Evolutionary conservation across 2,113 vertebrate genomes (phyloP), one percentile per base, ranked within the genome.

Genomic region (Rhinopomastus cyanomelas): DNA sequence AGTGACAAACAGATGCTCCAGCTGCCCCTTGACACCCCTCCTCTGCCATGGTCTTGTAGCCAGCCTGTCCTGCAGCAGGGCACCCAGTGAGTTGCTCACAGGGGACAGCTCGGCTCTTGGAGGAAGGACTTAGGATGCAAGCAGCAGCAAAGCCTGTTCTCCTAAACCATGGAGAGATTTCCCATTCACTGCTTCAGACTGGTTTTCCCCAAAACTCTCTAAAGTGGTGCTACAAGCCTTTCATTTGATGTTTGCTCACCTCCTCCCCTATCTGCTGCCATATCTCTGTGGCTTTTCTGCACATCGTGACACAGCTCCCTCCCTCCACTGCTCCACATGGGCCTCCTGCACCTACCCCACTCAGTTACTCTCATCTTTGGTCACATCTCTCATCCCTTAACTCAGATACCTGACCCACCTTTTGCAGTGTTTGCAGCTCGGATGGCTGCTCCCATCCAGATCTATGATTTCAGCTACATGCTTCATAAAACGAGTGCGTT

Each of bases 171-270:
- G 55, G 59, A 75, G 81, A 94, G 71, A 86, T 88, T 92, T 94
- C 66, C 25, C 49, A 26, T 30, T 51, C 87, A 12, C 46, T 66
- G 2, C 23, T 66, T 85, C 51, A 66, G 74, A 32, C 69, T 81
- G 5, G 0, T 51, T 87, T 62, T 32, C 29, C 44, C 66, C 64
- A 72, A 84, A 94, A 87, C 44, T 65, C 81, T 78, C 66, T 39
- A 27, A 86, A 67, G 81, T 59, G 39, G 34, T 9, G 37, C 81
- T 87, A 23, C 65, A 46, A 91, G n/a, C 69, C 44, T 27, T 89
- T 53, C 90, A 90, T 42, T 92, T 89, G 92, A 91, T 81, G 81
- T 92, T 82, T 87, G 53, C 71, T 92, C 65, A 53, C 62, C 81
- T 81, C 81, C 66, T 85, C 18, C 62, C 87, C 87, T 87, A 88